These are phyloP conservation scores for Microctonus hyperodae DNA, from an alignment of 2,888 invertebrate species.

Conservation along the genomic window DNA sequence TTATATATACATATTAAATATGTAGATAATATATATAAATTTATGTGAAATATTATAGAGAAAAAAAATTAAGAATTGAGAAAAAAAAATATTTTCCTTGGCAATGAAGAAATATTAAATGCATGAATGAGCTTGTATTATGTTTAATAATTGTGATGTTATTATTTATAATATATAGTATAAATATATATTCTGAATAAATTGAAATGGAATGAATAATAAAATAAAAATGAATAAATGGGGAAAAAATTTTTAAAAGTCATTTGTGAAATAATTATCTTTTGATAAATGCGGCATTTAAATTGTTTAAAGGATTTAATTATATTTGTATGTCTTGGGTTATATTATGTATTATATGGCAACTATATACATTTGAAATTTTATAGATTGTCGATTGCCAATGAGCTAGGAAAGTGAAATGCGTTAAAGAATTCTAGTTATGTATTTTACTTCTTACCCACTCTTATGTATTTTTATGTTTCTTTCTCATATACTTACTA, in stretches of 20 bases:
- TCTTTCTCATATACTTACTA: not conserved
- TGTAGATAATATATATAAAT: no score
- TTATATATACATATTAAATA: no score
- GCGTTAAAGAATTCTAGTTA: slow-evolving; percentile 19
- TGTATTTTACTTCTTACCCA: not conserved
- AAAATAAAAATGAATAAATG: no score
- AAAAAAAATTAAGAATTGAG: no score
- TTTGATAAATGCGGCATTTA: not conserved
- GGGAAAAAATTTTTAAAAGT: not conserved
- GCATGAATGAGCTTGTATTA: not conserved
- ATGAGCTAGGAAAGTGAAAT: slow-evolving; percentile 18
- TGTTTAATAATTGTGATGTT: not conserved
- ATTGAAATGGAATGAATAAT: no score
- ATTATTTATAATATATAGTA: not conserved
- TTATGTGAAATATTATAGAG: not conserved
- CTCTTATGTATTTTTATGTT: not conserved
- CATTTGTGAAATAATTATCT: slow-evolving; percentile 3
- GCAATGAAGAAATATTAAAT: slow-evolving; percentile 1
- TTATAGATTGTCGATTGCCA: slow-evolving; percentile 3
- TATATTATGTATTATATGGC: not conserved
- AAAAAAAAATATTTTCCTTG: slow-evolving; percentile 8
- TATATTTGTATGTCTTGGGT: not conserved
- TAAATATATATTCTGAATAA: no score
- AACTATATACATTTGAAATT: not conserved
- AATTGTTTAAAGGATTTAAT: slow-evolving; percentile 14